Evolutionary conservation across 2,888 invertebrate species (phyloP), one percentile per base, ranked within the genome.

Genomic region (Philopedon plagiatum): DNA sequence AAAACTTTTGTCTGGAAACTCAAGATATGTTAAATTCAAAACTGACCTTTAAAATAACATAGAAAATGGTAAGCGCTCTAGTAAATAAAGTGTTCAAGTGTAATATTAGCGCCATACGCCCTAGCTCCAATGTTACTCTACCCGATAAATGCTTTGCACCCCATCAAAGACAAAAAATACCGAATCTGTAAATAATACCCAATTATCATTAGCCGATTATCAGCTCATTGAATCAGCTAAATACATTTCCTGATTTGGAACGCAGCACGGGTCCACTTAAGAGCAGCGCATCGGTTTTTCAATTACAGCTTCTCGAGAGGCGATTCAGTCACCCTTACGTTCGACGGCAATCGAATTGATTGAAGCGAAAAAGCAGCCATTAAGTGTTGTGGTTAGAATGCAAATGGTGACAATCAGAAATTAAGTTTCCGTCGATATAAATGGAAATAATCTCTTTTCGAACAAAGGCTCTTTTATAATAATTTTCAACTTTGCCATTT

Each of bases 331-430:
- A 58, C 39, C 39, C 58, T 58, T 39, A 23, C 23, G 37, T 58
- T 37, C 37, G 39, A 58, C 39, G 19, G 76, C 76, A 77, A 78
- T 79, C 75, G 79, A 76, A 79, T 74, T 79, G 79, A 79, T 79
- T 79, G 76, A 58, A 76, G 74, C 76, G 77, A 78, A 78, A 77
- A 78, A 78, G 76, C 69, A 60, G 60, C 73, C 67, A 74, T 73
- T 77, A 78, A 78, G 79, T 79, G 76, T 76, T 78, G 78, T 75
- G 78, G 79, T 78, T 76, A 73, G 77, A 76, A 75, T 74, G 70
- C 69, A 76, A 78, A 76, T 76, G 75, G 71, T 64, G 75, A 74
- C 75, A 75, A 75, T 72, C 72, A 70, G 72, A 67, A 73, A 74
- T 74, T 74, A 73, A 75, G 13, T 54, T 26, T 23, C 26, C 51